Evolutionary conservation across 2,888 invertebrate species (phyloP), one percentile per base, ranked within the genome.

Genomic region (Parnassius mnemosyne): DNA sequence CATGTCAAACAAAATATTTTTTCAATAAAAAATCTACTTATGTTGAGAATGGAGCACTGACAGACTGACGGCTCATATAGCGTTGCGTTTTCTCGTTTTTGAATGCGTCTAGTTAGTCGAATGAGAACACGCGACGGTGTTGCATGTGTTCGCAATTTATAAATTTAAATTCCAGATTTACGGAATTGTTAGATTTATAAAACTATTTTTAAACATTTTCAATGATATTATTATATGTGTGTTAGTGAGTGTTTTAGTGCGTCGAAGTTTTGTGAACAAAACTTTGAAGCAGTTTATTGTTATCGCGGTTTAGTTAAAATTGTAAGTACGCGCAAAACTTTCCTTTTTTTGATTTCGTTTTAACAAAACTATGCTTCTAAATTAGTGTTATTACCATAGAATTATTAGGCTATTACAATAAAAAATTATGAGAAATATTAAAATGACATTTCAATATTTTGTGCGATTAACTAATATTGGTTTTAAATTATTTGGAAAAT

Each of bases 91-190:
- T 70, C 70, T 69, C 66, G 63, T 71, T 68, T 68, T 68, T 55
- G 66, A 64, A 61, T 56, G 64, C 57, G 66, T 64, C 74, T 25
- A 25, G 25, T 25, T 70, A 65, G 71, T 49, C 9, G 49, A 49
- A n/a, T 49, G 49, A 71, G 71, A 75, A 76, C 74, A 76, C 77
- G 77, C 73, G 67, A 66, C 63, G 57, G 68, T 57, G 63, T 60
- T 56, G 64, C 63, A 68, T 71, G 75, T 69, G 71, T 66, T 71
- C 69, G 71, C 71, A 66, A 65, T 66, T 61, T 60, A 60, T 67
- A 63, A 67, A 66, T 68, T 72, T 65, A 60, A 70, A 70, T 67
- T 66, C 67, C 69, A 67, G 68, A 61, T 60, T 63, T 65, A 67
- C 70, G 70, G 67, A 69, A 69, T 63, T 54, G 54, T 63, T 62